phyloP scores from a whole-genome alignment of 2,797 vertebrate species.

The Rousettus madagascariensis region DNA sequence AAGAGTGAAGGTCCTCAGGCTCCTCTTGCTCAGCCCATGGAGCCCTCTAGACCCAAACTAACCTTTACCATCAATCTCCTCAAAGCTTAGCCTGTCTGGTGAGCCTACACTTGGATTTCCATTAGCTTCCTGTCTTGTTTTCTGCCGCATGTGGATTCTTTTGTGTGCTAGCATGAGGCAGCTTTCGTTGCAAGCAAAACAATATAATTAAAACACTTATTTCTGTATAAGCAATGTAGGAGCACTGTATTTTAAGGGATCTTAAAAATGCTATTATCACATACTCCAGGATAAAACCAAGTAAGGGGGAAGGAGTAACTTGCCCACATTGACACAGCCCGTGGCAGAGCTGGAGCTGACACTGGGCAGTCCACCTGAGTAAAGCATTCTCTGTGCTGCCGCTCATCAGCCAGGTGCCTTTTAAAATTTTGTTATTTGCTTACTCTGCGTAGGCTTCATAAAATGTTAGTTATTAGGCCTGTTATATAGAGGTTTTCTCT shows the following conservation, averaged over 20 bases:
- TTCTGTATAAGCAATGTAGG: background rate
- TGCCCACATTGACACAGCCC: background rate
- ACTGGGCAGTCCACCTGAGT: rapidly evolving
- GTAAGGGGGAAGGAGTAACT: background rate
- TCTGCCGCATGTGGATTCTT: background rate
- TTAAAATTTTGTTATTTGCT: background rate
- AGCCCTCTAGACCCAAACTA: background rate
- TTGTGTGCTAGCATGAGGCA: background rate
- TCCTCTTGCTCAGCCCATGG: background rate
- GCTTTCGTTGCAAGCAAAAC: constrained; percentile 3
- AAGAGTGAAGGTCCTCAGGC: background rate
- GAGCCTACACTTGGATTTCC: background rate
- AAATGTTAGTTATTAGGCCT: background rate
- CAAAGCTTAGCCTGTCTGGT: background rate
- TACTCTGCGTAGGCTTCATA: background rate
- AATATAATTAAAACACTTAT: background rate
- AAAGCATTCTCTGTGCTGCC: background rate
- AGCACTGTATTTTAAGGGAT: background rate
- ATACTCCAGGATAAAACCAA: background rate
- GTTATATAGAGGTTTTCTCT: background rate
- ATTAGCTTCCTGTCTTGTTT: background rate
- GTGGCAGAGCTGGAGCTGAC: background rate
- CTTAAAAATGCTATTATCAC: background rate
- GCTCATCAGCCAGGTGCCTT: background rate
- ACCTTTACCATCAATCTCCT: background rate